phyloP scores from a whole-genome alignment of 2,888 invertebrate species.

The Rhogogaster chlorosoma region DNA sequence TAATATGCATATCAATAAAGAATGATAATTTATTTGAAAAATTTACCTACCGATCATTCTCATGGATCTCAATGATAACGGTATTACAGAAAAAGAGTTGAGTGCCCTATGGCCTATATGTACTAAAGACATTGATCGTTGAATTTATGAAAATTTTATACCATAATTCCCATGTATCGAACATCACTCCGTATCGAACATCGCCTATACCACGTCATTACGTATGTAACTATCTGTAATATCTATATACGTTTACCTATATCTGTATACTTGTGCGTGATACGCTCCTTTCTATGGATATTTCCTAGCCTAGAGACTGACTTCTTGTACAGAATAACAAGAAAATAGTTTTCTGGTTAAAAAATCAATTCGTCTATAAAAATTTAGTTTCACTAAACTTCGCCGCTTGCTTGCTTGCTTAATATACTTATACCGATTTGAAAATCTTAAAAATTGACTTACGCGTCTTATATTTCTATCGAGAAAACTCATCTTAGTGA shows the following conservation, averaged over 20 bases:
- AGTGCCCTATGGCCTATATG: background rate
- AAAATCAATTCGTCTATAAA: background rate
- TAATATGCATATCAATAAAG: background rate
- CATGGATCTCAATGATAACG: background rate
- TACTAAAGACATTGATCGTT: background rate
- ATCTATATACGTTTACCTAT: slow-evolving; percentile 12
- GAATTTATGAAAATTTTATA: slow-evolving; percentile 27
- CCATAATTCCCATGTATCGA: slow-evolving; percentile 33
- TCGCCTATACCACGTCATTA: background rate
- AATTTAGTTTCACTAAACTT: background rate
- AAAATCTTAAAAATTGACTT: background rate
- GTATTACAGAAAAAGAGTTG: background rate
- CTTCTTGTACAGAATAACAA: background rate
- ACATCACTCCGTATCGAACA: slow-evolving; percentile 45
- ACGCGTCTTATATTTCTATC: background rate
- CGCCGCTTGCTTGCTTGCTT: background rate
- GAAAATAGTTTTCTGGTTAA: background rate
- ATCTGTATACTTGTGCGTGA: slow-evolving; percentile 38
- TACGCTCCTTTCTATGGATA: slow-evolving; percentile 32
- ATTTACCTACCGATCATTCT: background rate
- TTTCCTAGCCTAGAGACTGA: slow-evolving; percentile 14
- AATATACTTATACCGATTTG: no score
- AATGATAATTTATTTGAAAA: background rate
- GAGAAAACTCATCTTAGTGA: background rate
- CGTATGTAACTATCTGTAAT: background rate